Base-by-base conservation (phyloP, 2,113 vertebrate genomes). In the Calonectris borealis region DNA sequence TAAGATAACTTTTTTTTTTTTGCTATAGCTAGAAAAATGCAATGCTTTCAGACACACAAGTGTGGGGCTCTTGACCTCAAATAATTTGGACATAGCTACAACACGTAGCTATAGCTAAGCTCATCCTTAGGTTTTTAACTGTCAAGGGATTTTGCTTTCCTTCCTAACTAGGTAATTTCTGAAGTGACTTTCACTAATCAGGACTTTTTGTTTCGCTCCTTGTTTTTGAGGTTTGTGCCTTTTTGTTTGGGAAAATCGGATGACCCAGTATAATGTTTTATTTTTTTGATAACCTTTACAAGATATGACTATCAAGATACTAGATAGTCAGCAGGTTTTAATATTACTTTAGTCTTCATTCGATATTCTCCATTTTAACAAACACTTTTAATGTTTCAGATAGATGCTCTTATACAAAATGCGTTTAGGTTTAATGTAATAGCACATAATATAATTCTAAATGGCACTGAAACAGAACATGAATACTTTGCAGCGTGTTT, bases 81-180 rank as follows among this genome's bases (percentile, higher is more conserved):
- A 9, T 44, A 21, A 13, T 68, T n/a, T 13, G 18, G 61, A 16
- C 25, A 5, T 1, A 52, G 46, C 34, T 38, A 32, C 52, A 71
- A 75, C 0, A 0, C 10, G 22, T 6, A 54, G 16, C 27, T 80
- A 1, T 7, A 69, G 49, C 51, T 17, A 38, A 83, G 15, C 44
- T 57, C 62, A 42, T 18, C n/a, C 18, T 71, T 54, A 5, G 3
- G 4, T 16, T 73, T 22, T 54, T 24, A 49, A 54, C 48, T 76
- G n/a, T 24, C 1, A 2, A 57, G 36, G 49, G 48, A 18, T 46
- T 94, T 68, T 71, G 9, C 18, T 54, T 62, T 71, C 31, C 65
- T 10, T 93, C n/a, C 52, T 71, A 48, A 68, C 16, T 24, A 24
- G 58, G 20, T 77, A 31, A 36, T 48, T 84, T 61, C 55, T 92